phyloP scores from a whole-genome alignment of 2,888 invertebrate species.

The Leucania comma region DNA sequence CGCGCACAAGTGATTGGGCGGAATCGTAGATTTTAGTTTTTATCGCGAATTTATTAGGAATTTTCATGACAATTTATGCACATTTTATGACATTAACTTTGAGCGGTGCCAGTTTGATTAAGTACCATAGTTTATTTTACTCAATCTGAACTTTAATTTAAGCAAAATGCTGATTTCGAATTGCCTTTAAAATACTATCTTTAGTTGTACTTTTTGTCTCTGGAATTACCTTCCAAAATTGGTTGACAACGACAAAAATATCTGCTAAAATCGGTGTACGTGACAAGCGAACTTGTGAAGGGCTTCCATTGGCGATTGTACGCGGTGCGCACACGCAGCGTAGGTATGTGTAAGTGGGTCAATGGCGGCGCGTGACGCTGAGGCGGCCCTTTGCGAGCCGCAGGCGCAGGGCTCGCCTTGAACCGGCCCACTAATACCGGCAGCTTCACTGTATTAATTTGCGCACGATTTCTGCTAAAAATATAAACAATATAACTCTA shows the following conservation, averaged over 20 bases:
- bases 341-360: conserved; percentile 86
- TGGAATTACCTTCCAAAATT: background rate
- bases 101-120: background rate
- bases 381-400: conserved; percentile 86
- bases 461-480: conserved; percentile 84
- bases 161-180: background rate
- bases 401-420: conserved; percentile 88
- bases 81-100: background rate
- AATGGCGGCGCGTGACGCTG: conserved; percentile 89
- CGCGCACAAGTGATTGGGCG: conserved; percentile 73
- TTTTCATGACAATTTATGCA: background rate
- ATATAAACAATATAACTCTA: conserved; percentile 70
- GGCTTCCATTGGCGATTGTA: conserved; percentile 85
- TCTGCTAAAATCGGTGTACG: conserved; percentile 71
- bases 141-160: background rate
- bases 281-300: conserved; percentile 76
- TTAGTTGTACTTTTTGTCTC: background rate
- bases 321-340: conserved; percentile 82
- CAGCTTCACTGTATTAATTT: conserved; percentile 84
- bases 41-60: background rate
- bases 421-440: conserved; percentile 82
- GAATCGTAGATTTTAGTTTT: background rate
- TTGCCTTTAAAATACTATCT: background rate
- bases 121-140: background rate
- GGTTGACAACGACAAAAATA: background rate